Evolutionary conservation across 2,888 invertebrate species (phyloP), one percentile per base, ranked within the genome.

Genomic region (Flexamia atlantica): DNA sequence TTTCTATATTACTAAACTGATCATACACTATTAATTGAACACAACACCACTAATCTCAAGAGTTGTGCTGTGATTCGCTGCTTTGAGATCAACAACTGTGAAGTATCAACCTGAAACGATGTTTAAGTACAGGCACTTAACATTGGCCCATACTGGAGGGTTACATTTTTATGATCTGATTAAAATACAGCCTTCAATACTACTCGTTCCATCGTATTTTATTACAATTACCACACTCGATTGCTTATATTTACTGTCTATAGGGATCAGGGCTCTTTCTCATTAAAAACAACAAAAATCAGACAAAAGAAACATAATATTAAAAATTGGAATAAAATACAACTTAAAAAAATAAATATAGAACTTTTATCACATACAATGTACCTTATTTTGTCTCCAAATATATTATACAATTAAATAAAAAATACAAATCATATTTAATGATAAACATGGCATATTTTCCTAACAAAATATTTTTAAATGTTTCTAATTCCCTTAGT

Each of bases 41-140:
- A 30, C 68, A 68, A 68, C 30, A 32, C 68, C 12, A 3, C 17
- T 32, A 60, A 30, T 30, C 25, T 68, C 32, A 68, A 57, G 30
- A 30, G 14, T 30, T 68, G 68, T 68, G 68, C 68, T 68, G 32
- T 9, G n/a, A 68, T 68, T 68, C 30, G 17, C 72, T 72, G 72
- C 36, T 1, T 42, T 42, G 72, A 72, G 72, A 72, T 72, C 72
- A 72, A 32, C n/a, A 30, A 32, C 7, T 68, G 30, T n/a, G 23
- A 68, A 30, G 28, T 68, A 68, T 17, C 12, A 14, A 68, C 30
- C 68, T 32, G 68, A 68, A 36, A 30, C 12, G 36, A 36, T 72
- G n/a, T 72, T 36, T 76, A 76, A 76, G 76, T 76, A 76, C 76
- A 76, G 76, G 76, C 76, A 76, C 76, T 76, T 76, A 23, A 72